Evolutionary conservation across 2,113 vertebrate species (phyloP), one percentile per base, ranked within the genome.

Genomic region (Aphyosemion australe): DNA sequence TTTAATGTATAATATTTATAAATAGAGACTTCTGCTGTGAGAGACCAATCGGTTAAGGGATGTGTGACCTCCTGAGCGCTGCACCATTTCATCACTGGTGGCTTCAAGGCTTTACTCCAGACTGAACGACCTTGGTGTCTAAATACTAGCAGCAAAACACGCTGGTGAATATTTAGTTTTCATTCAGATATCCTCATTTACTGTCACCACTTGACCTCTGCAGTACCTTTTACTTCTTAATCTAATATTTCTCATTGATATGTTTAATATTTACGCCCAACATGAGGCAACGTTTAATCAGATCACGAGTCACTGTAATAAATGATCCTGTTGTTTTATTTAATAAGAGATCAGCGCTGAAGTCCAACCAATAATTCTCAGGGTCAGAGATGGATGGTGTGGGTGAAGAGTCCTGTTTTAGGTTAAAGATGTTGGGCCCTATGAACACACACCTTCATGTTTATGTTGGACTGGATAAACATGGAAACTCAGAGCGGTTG

Each of bases 401-500:
- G 34, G 7, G 4, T 37, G 4, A 37, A 2, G 34, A 1, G 34
- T 37, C 34, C 45, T 16, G 8, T 46, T 46, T 6, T 26, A 26
- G 26, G 26, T 26, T 26, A 26, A 26, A 26, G 26, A 26, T 26
- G 26, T 26, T 26, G 26, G 26, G 26, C 26, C 26, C 26, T 26
- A 26, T 26, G 26, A 19, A 41, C 34, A 56, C 14, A 62, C 8
- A 34, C 48, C 20, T 34, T 54, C n/a, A 68, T 59, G 1, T 73
- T 49, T 68, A 49, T 55, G 63, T 50, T 20, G 53, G 51, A 21
- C 4, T 1, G 21, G 42, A 45, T 37, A 39, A 60, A 66, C 16
- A 3, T 26, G 0, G 3, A 4, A 56, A 43, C 47, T 46, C 14
- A 1, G 1, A 19, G 18, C 12, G 8, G 69, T 78, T 78, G 47